Evolutionary conservation across 2,113 vertebrate genomes (phyloP).

Genomic region (Eptesicus fuscus): DNA sequence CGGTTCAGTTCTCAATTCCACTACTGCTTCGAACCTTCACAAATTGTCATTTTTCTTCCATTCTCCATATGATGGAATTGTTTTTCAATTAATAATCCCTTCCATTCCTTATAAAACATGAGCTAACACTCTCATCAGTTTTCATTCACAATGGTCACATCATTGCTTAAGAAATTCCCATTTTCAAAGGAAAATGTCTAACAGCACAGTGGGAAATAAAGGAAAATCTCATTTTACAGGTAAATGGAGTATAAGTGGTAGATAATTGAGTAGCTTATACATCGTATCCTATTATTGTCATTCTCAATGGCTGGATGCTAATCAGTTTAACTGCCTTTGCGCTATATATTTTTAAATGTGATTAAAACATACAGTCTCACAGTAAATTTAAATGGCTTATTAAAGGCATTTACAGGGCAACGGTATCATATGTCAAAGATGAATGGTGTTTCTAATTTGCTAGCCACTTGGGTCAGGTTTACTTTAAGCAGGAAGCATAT

Average conservation of each 20-base stretch:
- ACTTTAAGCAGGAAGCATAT: slow-evolving; percentile 53
- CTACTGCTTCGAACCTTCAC: not conserved
- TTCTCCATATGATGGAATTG: not conserved
- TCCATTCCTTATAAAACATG: not conserved
- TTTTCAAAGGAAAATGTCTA: slow-evolving; percentile 11
- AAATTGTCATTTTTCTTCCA: not conserved
- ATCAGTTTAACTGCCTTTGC: slow-evolving; percentile 47
- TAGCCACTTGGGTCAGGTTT: slow-evolving; percentile 56
- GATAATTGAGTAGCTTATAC: slow-evolving; percentile 16
- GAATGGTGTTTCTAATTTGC: slow-evolving; percentile 55
- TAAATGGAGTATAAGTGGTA: slow-evolving; percentile 6
- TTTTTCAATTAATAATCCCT: not conserved
- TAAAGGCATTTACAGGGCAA: slow-evolving; percentile 43
- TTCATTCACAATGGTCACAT: not conserved
- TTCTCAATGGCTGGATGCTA: slow-evolving; percentile 37
- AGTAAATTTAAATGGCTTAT: slow-evolving; percentile 63
- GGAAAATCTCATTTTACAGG: slow-evolving; percentile 4
- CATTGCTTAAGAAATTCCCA: not conserved
- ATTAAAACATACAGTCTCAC: slow-evolving; percentile 47
- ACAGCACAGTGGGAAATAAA: not conserved
- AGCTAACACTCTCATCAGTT: not conserved
- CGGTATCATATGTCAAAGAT: slow-evolving; percentile 44
- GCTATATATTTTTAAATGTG: slow-evolving; percentile 47
- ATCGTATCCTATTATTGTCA: not conserved
- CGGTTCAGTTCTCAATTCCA: not conserved